Evolutionary conservation across 2,113 vertebrate genomes (phyloP).

Genomic region (Podilymbus podiceps): DNA sequence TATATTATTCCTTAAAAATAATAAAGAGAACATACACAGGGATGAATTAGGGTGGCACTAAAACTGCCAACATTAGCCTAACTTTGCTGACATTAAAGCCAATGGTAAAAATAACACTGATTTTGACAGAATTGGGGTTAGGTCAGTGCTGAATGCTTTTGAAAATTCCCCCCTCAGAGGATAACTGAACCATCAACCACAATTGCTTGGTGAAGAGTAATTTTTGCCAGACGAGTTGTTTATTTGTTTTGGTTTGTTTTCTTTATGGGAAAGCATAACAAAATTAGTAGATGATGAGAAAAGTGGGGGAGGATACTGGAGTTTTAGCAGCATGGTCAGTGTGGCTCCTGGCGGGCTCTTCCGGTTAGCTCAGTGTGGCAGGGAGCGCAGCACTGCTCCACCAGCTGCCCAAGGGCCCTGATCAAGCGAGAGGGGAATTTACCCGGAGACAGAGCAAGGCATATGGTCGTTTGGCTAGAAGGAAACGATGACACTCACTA

Average conservation of each 20-base stretch:
- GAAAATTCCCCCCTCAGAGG: neutral
- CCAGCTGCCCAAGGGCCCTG: neutral
- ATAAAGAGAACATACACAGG: neutral
- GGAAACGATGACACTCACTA: neutral
- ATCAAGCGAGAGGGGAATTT: neutral
- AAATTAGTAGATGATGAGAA: conserved; percentile 4
- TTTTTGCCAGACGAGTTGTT: neutral
- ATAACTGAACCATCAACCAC: conserved; percentile 20
- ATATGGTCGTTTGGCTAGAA: neutral
- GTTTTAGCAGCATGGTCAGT: neutral
- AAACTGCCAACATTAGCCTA: neutral
- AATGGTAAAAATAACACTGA: neutral
- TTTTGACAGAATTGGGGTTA: neutral
- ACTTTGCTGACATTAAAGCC: neutral
- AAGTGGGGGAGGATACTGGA: neutral
- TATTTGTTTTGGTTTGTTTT: conserved; percentile 15
- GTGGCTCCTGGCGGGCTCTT: neutral
- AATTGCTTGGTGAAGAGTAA: conserved; percentile 2
- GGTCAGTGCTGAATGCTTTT: neutral
- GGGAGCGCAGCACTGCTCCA: neutral
- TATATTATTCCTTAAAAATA: neutral
- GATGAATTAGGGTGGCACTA: neutral
- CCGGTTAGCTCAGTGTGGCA: neutral
- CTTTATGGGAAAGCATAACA: conserved; percentile 28
- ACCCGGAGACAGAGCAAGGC: neutral